These are phyloP conservation scores for Agonum fuliginosum DNA, from an alignment of 2,888 invertebrate genomes.

Conservation along the genomic window DNA sequence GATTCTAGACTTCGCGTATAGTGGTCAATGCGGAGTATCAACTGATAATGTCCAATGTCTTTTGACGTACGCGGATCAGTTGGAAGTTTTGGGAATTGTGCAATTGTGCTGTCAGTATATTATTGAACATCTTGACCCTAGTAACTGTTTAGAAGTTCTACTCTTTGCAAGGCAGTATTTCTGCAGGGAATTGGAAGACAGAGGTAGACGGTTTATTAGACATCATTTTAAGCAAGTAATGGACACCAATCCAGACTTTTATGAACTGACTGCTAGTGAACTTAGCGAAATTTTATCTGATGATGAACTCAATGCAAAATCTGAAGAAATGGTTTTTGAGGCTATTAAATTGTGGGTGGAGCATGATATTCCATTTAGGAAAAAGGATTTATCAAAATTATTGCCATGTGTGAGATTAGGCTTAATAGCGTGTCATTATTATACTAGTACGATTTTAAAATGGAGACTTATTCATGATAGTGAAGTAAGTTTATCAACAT, in stretches of 20 bases:
- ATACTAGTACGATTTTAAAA: conserved; percentile 73
- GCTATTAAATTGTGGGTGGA: conserved; percentile 84
- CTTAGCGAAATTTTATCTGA: conserved; percentile 79
- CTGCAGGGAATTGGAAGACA: conserved; percentile 80
- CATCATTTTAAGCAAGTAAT: conserved; percentile 72
- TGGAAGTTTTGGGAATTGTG: conserved; percentile 83
- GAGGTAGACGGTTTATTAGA: conserved; percentile 70
- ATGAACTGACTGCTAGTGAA: conserved; percentile 77
- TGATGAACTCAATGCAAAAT: conserved; percentile 83
- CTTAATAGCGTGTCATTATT: conserved; percentile 71
- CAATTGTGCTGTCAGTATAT: conserved; percentile 82
- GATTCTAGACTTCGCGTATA: conserved; percentile 85
- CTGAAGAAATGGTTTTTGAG: conserved; percentile 85
- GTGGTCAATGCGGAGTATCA: conserved; percentile 79
- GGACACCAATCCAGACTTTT: conserved; percentile 79
- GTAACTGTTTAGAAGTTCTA: conserved; percentile 83
- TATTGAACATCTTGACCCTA: conserved; percentile 77
- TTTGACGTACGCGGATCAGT: conserved; percentile 82
- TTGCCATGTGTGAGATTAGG: conserved; percentile 81
- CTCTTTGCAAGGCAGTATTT: conserved; percentile 83
- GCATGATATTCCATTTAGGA: conserved; percentile 75
- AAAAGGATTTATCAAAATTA: conserved; percentile 76
- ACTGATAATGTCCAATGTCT: conserved; percentile 82
- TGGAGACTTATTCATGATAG: conserved; percentile 76
- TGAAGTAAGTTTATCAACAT: conserved; percentile 70